Evolutionary conservation across 2,113 vertebrate genomes (phyloP).

Genomic region (Larimichthys crocea): DNA sequence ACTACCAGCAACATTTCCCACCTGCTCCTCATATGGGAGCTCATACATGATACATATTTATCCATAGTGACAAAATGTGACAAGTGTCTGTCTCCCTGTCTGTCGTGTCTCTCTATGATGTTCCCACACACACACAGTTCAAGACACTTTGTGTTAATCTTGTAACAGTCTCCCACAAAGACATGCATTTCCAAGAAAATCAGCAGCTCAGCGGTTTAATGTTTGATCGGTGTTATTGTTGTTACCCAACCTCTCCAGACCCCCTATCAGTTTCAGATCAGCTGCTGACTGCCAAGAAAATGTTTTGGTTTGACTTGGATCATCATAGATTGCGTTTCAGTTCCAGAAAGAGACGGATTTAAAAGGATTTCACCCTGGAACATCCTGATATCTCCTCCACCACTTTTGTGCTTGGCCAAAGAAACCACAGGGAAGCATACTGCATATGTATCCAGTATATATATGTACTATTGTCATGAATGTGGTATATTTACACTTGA

Average conservation of each 20-base stretch:
- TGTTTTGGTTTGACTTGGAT: background rate
- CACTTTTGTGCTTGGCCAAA: too few relatives aligned
- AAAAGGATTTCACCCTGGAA: too few relatives aligned
- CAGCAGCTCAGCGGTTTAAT: background rate
- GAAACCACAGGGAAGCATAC: too few relatives aligned
- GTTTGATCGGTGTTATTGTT: background rate
- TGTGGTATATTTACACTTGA: too few relatives aligned
- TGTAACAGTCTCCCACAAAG: background rate
- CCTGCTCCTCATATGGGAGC: too few relatives aligned
- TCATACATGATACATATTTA: too few relatives aligned
- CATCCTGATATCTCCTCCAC: too few relatives aligned
- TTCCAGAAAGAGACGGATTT: background rate
- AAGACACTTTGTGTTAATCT: background rate
- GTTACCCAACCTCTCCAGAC: background rate
- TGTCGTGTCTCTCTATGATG: background rate
- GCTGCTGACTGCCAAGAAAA: background rate
- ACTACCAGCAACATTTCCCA: too few relatives aligned
- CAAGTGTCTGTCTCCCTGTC: too few relatives aligned
- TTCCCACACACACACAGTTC: background rate
- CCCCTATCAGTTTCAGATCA: background rate
- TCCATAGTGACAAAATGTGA: too few relatives aligned
- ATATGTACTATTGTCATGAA: too few relatives aligned
- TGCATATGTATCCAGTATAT: too few relatives aligned
- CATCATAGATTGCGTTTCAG: background rate
- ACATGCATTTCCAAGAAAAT: background rate